These are phyloP conservation scores for Syrista parreyssii DNA, from an alignment of 2,888 invertebrate species.

Conservation along the genomic window DNA sequence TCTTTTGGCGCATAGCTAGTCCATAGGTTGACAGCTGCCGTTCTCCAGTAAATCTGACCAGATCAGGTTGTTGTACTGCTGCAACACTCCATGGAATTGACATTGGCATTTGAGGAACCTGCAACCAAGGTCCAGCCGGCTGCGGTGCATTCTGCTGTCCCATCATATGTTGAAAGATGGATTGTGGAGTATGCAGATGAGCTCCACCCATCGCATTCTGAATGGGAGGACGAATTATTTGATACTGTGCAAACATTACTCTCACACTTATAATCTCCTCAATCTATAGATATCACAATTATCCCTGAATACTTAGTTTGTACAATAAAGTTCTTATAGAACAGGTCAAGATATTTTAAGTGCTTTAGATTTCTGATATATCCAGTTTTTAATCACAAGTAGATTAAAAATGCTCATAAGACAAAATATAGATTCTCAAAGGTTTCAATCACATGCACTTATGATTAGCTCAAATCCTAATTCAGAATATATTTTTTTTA, in stretches of 20 bases:
- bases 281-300: not conserved
- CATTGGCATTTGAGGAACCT: slow-evolving; percentile 54
- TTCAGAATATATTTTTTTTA: not conserved
- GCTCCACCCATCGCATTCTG: slow-evolving; percentile 58
- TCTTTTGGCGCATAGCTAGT: slow-evolving; percentile 47
- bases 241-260: slow-evolving; percentile 34
- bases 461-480: not conserved
- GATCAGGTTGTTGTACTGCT: slow-evolving; percentile 49
- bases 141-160: slow-evolving; percentile 47
- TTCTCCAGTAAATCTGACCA: slow-evolving; percentile 55
- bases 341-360: not conserved
- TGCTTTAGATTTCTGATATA: not conserved
- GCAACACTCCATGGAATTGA: slow-evolving; percentile 59
- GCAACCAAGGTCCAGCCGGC: slow-evolving; percentile 50
- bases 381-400: not conserved
- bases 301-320: not conserved
- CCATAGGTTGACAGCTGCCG: slow-evolving; percentile 22
- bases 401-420: not conserved
- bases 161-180: slow-evolving; percentile 62
- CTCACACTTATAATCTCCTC: not conserved
- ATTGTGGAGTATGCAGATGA: slow-evolving; percentile 57
- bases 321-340: not conserved
- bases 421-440: not conserved
- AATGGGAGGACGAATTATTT: slow-evolving; percentile 33
- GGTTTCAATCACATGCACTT: not conserved